Evolutionary conservation across 1,140 invertebrate species (phyloP).

Genomic region (Globodera rostochiensis): DNA sequence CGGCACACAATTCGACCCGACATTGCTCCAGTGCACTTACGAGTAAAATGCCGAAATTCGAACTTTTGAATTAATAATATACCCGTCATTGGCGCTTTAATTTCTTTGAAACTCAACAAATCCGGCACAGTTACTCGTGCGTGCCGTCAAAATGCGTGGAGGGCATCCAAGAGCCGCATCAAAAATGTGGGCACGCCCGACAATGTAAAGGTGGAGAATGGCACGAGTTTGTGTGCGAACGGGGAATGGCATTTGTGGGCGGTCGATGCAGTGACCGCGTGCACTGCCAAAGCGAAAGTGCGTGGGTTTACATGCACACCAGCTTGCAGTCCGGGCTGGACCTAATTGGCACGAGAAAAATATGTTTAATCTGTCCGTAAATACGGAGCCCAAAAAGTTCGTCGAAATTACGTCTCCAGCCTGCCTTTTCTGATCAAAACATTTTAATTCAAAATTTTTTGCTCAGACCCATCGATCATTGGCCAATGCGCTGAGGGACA

Average conservation of each 20-base stretch:
- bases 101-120: not conserved
- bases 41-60: constrained; percentile 14
- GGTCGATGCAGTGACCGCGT: constrained; percentile 20
- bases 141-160: constrained; percentile 20
- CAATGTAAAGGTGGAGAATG: constrained; percentile 34
- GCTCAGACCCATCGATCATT: not conserved
- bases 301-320: not conserved
- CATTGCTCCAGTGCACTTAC: constrained; percentile 18
- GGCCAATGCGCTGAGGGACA: constrained; percentile 28
- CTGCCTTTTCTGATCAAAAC: not conserved
- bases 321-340: no score
- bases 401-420: no score
- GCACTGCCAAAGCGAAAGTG: constrained; percentile 14
- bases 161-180: constrained; percentile 4
- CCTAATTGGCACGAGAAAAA: no score
- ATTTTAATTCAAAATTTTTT: not conserved
- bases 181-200: constrained; percentile 23
- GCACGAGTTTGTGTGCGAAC: constrained; percentile 28
- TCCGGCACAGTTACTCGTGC: constrained; percentile 24
- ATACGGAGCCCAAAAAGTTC: no score
- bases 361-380: no score
- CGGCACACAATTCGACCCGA: constrained; percentile 31
- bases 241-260: constrained; percentile 35
- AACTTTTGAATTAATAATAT: not conserved
- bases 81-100: no score